These are phyloP conservation scores for Ceriagrion tenellum DNA, from an alignment of 2,888 invertebrate genomes.

Conservation along the genomic window DNA sequence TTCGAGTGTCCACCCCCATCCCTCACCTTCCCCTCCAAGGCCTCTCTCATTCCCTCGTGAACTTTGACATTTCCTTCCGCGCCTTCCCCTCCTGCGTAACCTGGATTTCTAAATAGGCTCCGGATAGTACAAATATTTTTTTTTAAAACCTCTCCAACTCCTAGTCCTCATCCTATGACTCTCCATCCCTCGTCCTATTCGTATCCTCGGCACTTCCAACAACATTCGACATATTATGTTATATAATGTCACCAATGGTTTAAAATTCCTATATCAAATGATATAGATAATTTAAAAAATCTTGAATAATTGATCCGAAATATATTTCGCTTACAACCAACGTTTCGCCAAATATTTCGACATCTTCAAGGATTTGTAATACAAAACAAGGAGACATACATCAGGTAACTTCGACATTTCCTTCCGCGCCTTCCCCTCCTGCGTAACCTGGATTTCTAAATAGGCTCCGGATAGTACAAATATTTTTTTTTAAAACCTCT, in stretches of 20 bases:
- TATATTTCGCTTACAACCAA: no score
- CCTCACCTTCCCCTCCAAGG: background rate
- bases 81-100: constrained; percentile 34
- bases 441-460: constrained; percentile 44
- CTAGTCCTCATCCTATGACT: background rate
- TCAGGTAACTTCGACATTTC: constrained; percentile 63
- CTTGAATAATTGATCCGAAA: no score
- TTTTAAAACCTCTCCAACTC: background rate
- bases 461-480: background rate
- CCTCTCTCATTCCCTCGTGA: constrained; percentile 21
- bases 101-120: constrained; percentile 35
- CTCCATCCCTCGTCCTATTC: no score
- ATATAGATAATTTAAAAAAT: no score
- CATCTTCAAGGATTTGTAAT: no score
- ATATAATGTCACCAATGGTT: no score
- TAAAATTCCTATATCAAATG: no score
- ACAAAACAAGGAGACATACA: no score
- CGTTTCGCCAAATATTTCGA: no score
- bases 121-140: background rate
- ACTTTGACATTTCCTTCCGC: constrained; percentile 50
- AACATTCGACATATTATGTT: background rate
- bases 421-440: constrained; percentile 1
- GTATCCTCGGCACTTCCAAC: background rate
- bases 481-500: background rate
- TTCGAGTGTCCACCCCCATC: no score